A percentile compares a stretch with the other conserved stretches of the same genome.
Conservation (phyloP, 2,888 invertebrate genomes). For the Andrena flavipes region DNA sequence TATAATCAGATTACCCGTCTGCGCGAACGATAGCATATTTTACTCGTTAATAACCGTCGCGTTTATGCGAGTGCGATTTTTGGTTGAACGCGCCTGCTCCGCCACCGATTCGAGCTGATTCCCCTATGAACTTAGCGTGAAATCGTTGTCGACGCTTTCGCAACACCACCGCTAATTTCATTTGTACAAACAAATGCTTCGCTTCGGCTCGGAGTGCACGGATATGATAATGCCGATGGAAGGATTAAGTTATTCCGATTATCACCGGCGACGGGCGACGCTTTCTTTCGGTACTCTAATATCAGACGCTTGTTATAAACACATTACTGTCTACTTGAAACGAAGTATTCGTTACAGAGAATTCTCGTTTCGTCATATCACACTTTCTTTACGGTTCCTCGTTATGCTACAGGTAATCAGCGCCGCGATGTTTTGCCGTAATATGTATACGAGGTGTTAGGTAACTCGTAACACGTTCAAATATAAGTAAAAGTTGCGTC, state of each 20-base stretch:
- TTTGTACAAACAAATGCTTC: not conserved
- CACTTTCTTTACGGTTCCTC: too few species aligned
- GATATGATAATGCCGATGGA: not conserved
- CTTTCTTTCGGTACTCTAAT: not conserved
- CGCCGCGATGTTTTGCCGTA: not conserved
- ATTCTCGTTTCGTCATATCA: too few species aligned
- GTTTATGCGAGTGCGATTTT: constrained; percentile 32
- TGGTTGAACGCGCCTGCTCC: not conserved
- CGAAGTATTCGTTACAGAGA: too few species aligned
- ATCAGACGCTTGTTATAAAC: not conserved
- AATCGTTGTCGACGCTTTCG: not conserved
- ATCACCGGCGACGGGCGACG: not conserved
- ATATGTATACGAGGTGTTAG: not conserved
- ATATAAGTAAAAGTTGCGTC: not conserved
- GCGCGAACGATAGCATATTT: constrained; percentile 52
- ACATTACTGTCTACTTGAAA: too few species aligned
- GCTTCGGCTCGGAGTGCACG: not conserved
- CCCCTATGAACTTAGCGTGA: not conserved
- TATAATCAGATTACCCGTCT: constrained; percentile 56
- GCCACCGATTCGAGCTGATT: not conserved
- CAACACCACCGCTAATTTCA: not conserved
- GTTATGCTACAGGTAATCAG: too few species aligned
- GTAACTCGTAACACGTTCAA: not conserved
- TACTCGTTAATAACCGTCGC: constrained; percentile 49
- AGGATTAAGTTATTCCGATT: not conserved